A percentile compares a stretch with the other conserved stretches of the same genome.
Evolutionary conservation across 1,140 invertebrate species (phyloP).

Genomic region (Spodoptera litura): DNA sequence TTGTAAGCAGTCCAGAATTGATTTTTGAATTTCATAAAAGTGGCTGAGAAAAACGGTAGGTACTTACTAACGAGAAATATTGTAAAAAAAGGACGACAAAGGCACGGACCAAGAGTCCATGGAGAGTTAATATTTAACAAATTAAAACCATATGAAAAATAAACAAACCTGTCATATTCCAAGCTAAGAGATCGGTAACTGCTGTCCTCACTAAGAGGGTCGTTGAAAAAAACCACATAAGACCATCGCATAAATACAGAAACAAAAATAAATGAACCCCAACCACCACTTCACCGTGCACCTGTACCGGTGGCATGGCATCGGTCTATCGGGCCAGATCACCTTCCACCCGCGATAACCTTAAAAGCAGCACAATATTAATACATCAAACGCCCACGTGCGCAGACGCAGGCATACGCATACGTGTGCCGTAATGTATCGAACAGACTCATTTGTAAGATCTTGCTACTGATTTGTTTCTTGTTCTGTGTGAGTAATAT

Average conservation of each 20-base stretch:
- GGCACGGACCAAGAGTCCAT: too few species aligned
- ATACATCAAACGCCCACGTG: slow-evolving; percentile 83
- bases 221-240: too few species aligned
- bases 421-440: slow-evolving; percentile 8
- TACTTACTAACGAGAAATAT: too few species aligned
- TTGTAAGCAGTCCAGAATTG: too few species aligned
- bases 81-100: too few species aligned
- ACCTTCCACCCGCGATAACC: slow-evolving; percentile 84
- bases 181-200: too few species aligned
- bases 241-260: background rate
- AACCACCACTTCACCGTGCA: background rate
- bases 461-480: background rate
- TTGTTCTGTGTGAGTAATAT: background rate
- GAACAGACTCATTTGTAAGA: slow-evolving; percentile 1
- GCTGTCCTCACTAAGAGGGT: too few species aligned
- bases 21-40: too few species aligned
- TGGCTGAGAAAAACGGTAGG: too few species aligned
- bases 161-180: too few species aligned
- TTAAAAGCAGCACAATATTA: slow-evolving; percentile 85
- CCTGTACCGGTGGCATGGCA: slow-evolving; percentile 68
- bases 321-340: slow-evolving; percentile 85
- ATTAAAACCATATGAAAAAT: too few species aligned
- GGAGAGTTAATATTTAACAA: too few species aligned
- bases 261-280: background rate
- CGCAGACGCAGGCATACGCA: slow-evolving; percentile 45